These are phyloP conservation scores for Prenolepis imparis DNA, from an alignment of 2,888 invertebrate species.

Conservation along the genomic window DNA sequence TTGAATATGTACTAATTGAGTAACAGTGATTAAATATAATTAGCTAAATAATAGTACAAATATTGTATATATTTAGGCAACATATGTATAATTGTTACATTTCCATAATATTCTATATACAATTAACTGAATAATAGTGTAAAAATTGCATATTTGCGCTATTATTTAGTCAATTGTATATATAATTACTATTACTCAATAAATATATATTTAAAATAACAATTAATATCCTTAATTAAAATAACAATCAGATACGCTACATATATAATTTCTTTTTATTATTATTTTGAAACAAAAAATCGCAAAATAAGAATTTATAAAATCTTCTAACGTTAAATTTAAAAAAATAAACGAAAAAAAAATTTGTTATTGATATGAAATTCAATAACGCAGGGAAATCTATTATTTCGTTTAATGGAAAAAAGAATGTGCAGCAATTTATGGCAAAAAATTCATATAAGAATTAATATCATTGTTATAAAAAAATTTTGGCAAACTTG, in stretches of 20 bases:
- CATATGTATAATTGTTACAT: too few species aligned
- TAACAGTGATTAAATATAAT: too few species aligned
- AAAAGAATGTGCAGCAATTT: background rate
- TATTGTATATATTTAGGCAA: too few species aligned
- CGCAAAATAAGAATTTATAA: background rate
- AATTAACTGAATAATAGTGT: too few species aligned
- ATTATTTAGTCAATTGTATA: background rate
- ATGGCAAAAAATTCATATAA: background rate
- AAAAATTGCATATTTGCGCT: too few species aligned
- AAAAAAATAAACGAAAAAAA: background rate
- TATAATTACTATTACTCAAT: constrained; percentile 1
- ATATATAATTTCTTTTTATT: background rate
- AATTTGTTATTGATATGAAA: constrained; percentile 21
- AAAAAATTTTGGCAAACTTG: background rate
- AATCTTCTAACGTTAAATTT: background rate
- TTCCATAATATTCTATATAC: too few species aligned
- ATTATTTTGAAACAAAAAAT: background rate
- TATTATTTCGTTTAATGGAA: background rate
- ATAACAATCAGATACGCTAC: background rate
- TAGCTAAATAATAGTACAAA: too few species aligned
- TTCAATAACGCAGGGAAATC: background rate
- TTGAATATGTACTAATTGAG: too few species aligned
- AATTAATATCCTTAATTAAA: constrained; percentile 5
- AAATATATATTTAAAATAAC: constrained; percentile 1
- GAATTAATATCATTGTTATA: background rate